Evolutionary conservation across 2,113 vertebrate genomes (phyloP).

Genomic region (Uropsilus gracilis): DNA sequence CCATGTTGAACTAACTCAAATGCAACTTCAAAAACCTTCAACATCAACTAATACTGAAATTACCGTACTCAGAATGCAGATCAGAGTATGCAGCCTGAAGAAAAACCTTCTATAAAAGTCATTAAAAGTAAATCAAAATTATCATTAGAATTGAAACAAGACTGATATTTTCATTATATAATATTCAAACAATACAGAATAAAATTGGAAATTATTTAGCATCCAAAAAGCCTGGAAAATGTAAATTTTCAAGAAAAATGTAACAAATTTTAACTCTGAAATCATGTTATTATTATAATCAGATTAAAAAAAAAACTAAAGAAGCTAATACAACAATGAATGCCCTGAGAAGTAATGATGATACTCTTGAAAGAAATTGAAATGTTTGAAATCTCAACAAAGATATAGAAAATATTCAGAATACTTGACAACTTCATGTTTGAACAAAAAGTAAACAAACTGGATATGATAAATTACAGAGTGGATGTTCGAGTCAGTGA

Average conservation of each 20-base stretch:
- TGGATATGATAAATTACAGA: not conserved
- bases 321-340: not conserved
- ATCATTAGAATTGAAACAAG: not conserved
- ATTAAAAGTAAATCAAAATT: not conserved
- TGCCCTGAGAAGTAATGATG: not conserved
- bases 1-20: not conserved
- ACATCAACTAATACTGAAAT: not conserved
- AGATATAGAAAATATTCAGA: not conserved
- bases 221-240: not conserved
- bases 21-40: not conserved
- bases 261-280: not conserved
- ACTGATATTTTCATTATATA: not conserved
- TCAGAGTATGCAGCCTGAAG: not conserved
- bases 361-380: not conserved
- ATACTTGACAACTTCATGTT: not conserved
- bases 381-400: not conserved
- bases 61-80: not conserved
- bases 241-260: not conserved
- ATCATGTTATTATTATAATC: not conserved
- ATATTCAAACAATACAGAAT: not conserved
- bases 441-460: not conserved
- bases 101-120: not conserved
- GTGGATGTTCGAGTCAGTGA: not conserved
- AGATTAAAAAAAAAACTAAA: constrained; percentile 32
- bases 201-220: not conserved